Base-by-base conservation (phyloP, 2,113 vertebrate species). In the Pantherophis guttatus region DNA sequence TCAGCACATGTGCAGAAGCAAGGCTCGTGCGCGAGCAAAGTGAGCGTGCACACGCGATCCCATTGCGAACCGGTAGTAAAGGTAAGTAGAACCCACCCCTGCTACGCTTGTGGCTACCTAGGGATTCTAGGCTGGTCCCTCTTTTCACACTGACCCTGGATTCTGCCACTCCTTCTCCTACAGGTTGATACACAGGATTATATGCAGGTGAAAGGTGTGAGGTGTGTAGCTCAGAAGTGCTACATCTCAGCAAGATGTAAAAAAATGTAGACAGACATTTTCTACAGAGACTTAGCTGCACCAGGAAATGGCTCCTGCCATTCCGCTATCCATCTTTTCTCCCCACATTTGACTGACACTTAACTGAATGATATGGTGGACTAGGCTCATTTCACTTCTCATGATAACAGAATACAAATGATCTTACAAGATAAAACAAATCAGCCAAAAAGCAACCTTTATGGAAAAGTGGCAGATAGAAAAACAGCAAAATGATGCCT, bases 21-120 rank as follows among this genome's bases (percentile, higher is more conserved):
- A 48, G 44, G 44, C 44, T 48, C 44, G 0, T 48, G 44, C 44
- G 44, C 44, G 44, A 48, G 44, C 44, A 48, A 48, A 48, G 44
- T 48, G 44, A 48, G 44, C 0, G 44, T 5, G 44, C 3, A 4
- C 4, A 0, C 4, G 3, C 44, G 0, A 48, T 48, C 4, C 44
- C 0, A 48, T 48, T 48, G 44, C 44, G 1, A 48, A 48, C 44
- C 44, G 44, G 44, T 48, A 48, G 44, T 48, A 48, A 48, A 48
- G 44, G 44, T 48, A 48, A 48, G 44, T 48, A 48, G 44, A 0
- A 48, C 44, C 44, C 44, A 48, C 44, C 44, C 44, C 44, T 48
- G 44, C 57, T 23, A 59, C 8, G 2, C 58, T 59, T 59, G 23
- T 59, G 57, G 7, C 21, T 58, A 58, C 8, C 8, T 58, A 58